Evolutionary conservation across 2,797 vertebrate species (phyloP), one percentile per base, ranked within the genome.

Genomic region (Manis javanica): DNA sequence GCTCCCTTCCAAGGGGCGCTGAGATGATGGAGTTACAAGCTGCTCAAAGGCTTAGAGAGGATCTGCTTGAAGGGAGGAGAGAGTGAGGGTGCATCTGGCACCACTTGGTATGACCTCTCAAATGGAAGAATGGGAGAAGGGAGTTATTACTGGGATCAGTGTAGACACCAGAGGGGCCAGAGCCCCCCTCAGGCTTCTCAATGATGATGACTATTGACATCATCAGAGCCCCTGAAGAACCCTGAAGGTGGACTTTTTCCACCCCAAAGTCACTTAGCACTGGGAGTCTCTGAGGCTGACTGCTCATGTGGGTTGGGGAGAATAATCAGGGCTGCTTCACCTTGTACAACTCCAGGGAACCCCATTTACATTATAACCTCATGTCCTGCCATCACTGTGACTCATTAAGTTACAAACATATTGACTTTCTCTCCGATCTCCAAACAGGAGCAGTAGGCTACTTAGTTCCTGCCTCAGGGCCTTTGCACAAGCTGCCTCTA

Each of bases 21-120:
- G 88, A 95, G 94, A 75, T 59, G 94, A 94, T 66, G 91, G 96
- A 64, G 89, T 88, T 87, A 79, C 37, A 23, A 49, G 29, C 81
- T 37, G 53, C 94, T 97, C 96, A 96, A 95, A 75, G 94, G 96
- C 94, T 96, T 94, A 90, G 75, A 78, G 75, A 15, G 68, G 64
- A 66, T 72, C 87, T 77, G 72, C 21, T 16, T 46, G 89, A 55
- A 63, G 87, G 37, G 86, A 88, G 78, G 31, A n/a, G 59, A 84
- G 68, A 42, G 74, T 4, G 86, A 94, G 93, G 89, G 59, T 71
- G 86, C 31, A 11, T 75, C 96, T 93, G 95, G 92, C 15, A 7
- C 29, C 59, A 2, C 87, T 89, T 91, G 92, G 84, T 84, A 5
- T 0, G 13, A 57, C 83, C 59, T 84, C 59, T 34, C 42, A 16